Base-by-base conservation (phyloP, 2,888 invertebrate genomes). In the Polyploca ridens region DNA sequence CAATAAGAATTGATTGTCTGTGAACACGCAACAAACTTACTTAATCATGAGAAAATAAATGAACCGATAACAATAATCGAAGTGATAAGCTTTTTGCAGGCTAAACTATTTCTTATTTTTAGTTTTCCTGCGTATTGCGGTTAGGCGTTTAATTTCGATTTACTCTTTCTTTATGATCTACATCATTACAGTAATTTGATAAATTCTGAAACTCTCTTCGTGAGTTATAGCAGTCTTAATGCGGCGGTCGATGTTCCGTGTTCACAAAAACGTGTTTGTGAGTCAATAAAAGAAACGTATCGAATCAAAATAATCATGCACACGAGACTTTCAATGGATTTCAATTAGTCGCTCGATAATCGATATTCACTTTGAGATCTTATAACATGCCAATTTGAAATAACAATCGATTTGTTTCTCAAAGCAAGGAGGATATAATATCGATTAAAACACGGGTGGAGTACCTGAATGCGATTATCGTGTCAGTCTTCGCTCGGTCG, bases 401-500 rank as follows among this genome's bases (percentile, higher is more conserved):
- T 54, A 16, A 19, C 19, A 7, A 54, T 54, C 16, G 54, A 54
- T 54, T 19, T 54, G 19, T 16, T 19, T 54, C 19, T 54, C 19
- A 19, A 19, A 54, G 19, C 54, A 19, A 54, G 54, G 8, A 19
- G 16, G 19, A 19, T 10, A 19, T 44, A 4, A 54, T 67, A 66
- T 68, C 66, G 65, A 65, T 66, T 62, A 58, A 64, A 73, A 62
- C 67, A 65, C 68, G 69, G 71, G 67, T 73, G 4, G 2, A 13
- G 4, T 41, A 41, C 41, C 41, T 41, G 41, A 41, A 41, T 69
- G 76, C 85, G 74, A 89, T 90, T 90, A 90, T 70, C 81, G 74
- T 81, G 87, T 87, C 89, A 87, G 85, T 82, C 84, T 81, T 81
- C 76, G 78, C 73, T 78, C 67, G 73, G 71, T 74, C 70, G 73